Evolutionary conservation across 23 tunicate species (phyloP).

Genomic region (Styela clava): DNA sequence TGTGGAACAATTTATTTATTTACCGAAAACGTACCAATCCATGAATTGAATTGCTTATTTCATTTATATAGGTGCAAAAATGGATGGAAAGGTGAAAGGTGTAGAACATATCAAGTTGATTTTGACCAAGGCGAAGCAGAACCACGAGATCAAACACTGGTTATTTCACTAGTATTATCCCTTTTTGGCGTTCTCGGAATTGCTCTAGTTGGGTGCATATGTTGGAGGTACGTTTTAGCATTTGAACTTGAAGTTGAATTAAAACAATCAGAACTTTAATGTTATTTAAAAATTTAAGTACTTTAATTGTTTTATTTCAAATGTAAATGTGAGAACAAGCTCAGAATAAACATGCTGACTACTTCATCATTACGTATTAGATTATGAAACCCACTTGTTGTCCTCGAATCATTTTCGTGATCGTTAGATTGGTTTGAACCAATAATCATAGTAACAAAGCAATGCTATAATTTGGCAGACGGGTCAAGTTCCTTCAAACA

Average conservation of each 20-base stretch:
- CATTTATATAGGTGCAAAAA: neutral
- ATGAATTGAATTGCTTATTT: neutral
- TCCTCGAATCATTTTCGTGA: too few relatives aligned
- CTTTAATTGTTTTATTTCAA: too few relatives aligned
- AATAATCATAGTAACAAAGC: too few relatives aligned
- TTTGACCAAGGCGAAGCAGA: neutral
- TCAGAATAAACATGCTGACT: too few relatives aligned
- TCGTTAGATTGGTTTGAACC: too few relatives aligned
- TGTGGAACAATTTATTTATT: neutral
- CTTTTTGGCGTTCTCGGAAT: neutral
- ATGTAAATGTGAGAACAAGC: too few relatives aligned
- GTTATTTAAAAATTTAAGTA: too few relatives aligned
- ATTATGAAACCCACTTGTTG: too few relatives aligned
- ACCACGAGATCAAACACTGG: neutral
- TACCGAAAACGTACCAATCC: conserved; percentile 1
- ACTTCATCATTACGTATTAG: too few relatives aligned
- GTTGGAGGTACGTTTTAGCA: conserved; percentile 14
- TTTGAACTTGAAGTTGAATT: too few relatives aligned
- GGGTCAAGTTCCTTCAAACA: neutral
- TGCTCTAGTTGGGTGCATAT: neutral
- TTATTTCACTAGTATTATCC: neutral
- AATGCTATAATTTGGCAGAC: too few relatives aligned
- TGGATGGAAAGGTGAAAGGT: conserved; percentile 6
- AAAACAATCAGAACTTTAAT: too few relatives aligned
- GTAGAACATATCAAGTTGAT: neutral